A percentile compares a stretch with the other conserved stretches of the same genome.
Evolutionary conservation across 2,113 vertebrate genomes (phyloP).

Genomic region (Cyphomyrus discorhynchus): DNA sequence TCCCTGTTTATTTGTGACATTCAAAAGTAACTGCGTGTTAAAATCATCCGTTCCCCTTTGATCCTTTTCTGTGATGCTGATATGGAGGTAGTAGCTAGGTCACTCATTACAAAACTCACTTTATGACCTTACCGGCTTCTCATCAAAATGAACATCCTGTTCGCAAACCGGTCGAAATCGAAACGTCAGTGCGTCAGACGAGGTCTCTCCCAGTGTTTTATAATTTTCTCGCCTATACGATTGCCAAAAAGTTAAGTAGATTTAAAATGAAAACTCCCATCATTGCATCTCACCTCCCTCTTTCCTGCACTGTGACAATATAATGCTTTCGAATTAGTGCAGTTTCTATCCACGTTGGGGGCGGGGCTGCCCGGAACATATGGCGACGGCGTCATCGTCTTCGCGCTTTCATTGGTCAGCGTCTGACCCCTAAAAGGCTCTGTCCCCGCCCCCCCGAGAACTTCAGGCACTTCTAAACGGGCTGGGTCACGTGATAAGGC

Average conservation of each 20-base stretch:
- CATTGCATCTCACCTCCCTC: constrained; percentile 43
- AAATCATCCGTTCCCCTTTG: constrained; percentile 40
- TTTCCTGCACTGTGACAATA: constrained; percentile 54
- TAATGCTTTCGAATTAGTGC: constrained; percentile 55
- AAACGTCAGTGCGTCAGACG: constrained; percentile 36
- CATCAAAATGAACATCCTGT: constrained; percentile 61
- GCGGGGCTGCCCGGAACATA: constrained; percentile 58
- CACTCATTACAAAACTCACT: constrained; percentile 62
- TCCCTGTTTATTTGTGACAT: constrained; percentile 54
- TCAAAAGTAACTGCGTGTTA: constrained; percentile 45
- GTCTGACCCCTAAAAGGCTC: constrained; percentile 47
- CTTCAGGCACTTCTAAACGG: constrained; percentile 16
- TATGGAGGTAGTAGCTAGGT: constrained; percentile 48
- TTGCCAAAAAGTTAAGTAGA: constrained; percentile 46
- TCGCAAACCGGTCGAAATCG: constrained; percentile 46
- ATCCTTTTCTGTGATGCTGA: constrained; percentile 63
- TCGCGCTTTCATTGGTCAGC: constrained; percentile 54
- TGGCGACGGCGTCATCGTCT: constrained; percentile 47
- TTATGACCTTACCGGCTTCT: constrained; percentile 62
- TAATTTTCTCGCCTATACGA: constrained; percentile 38
- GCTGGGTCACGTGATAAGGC: constrained; percentile 10
- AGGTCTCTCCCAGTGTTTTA: constrained; percentile 38
- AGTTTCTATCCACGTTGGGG: constrained; percentile 67
- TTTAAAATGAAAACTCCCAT: constrained; percentile 61
- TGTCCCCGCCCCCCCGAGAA: constrained; percentile 30